Base-by-base conservation (phyloP, 2,888 invertebrate genomes). In the Epinotia ramella region DNA sequence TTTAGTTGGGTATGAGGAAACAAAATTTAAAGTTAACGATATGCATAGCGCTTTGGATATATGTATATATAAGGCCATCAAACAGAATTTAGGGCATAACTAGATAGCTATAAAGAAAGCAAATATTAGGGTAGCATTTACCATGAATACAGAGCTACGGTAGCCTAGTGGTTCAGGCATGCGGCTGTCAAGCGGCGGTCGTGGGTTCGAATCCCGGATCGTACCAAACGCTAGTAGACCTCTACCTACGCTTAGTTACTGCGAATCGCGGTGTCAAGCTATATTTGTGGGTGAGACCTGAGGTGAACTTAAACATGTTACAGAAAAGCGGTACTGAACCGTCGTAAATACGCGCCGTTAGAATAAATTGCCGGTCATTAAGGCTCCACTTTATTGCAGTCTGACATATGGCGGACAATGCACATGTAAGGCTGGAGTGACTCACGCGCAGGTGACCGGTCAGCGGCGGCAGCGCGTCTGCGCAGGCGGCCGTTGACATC, bases 401-500 rank as follows among this genome's bases (percentile, higher is more conserved):
- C 63, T 46, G 70, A 66, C 60, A 71, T 66, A 72, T 71, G 70
- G 65, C 57, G 56, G 59, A 71, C 74, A 68, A 74, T 72, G 64
- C 59, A 56, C 71, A 71, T 62, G 66, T 71, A 75, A 66, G 75
- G 75, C 70, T 62, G 60, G 40, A 40, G 16, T 79, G 78, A 79
- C 53, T 79, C 78, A 78, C 57, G 75, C 77, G 77, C 79, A 77
- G 75, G 73, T 78, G 77, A 76, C 62, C 72, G 53, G 75, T 74
- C 69, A 63, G 49, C 44, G 71, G 73, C 73, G 71, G 46, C 77
- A 44, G 62, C 46, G 71, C 75, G 77, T 78, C 78, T 76, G 77
- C 73, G 69, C 74, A 66, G 63, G 65, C 66, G 77, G 73, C 62
- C 77, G 70, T 70, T 74, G 77, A 68, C 78, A 53, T 74, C 44